Evolutionary conservation across 2,888 invertebrate species (phyloP).

Genomic region (Coleophora flavipennella): DNA sequence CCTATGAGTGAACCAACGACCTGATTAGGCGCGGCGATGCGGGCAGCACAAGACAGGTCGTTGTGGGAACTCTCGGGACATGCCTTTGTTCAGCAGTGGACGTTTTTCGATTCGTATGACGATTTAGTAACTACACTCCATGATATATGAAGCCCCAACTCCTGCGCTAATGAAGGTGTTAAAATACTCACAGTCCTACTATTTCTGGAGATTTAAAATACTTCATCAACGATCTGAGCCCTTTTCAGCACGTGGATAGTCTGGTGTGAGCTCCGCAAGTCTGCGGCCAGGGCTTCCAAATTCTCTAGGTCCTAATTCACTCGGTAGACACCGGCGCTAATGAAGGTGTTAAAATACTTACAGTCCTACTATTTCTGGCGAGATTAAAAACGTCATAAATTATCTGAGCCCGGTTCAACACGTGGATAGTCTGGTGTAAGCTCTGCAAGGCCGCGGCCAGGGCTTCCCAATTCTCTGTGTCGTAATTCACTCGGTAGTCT

Average conservation of each 20-base stretch:
- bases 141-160: too few relatives aligned
- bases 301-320: constrained; percentile 80
- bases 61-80: too few relatives aligned
- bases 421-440: constrained; percentile 64
- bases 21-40: too few relatives aligned
- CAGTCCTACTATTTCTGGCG: constrained; percentile 72
- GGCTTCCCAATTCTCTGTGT: constrained; percentile 76
- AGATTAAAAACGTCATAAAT: constrained; percentile 81
- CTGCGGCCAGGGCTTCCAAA: constrained; percentile 72
- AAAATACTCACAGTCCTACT: constrained; percentile 66
- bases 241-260: constrained; percentile 77
- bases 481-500: constrained; percentile 82
- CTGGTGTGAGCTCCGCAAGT: constrained; percentile 50
- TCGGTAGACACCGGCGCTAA: constrained; percentile 77
- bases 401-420: constrained; percentile 80
- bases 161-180: too few relatives aligned
- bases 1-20: too few relatives aligned
- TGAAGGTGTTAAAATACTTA: too few relatives aligned
- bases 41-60: too few relatives aligned
- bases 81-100: too few relatives aligned
- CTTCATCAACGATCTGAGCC: constrained; percentile 83
- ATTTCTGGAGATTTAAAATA: constrained; percentile 75
- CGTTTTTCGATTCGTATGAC: too few relatives aligned
- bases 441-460: constrained; percentile 54
- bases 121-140: too few relatives aligned